Base-by-base conservation (phyloP, 2,888 invertebrate genomes). In the Theretra japonica region DNA sequence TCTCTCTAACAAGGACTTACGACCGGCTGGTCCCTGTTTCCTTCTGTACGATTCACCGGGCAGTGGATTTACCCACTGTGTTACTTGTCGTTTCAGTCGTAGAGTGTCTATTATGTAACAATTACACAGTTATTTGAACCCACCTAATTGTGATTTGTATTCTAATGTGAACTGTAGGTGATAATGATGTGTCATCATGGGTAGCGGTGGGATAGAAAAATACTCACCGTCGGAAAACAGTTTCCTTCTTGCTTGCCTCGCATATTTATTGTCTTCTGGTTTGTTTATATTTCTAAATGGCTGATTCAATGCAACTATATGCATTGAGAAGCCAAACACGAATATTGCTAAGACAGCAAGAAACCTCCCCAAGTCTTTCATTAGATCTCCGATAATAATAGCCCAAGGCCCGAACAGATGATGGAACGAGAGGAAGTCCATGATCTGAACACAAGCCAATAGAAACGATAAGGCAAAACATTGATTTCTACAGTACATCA, bases 321-420 rank as follows among this genome's bases (percentile, higher is more conserved):
- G 98, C 96, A 99, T 98, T 1, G 99, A 99, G 92, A 99, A 99
- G 74, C 99, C 99, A 83, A 99, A 97, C 80, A 99, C 98, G 93
- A 99, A 99, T 89, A 99, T 99, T 50, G 98, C 97, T 86, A 99
- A 94, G 30, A 99, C 99, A 68, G 99, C 99, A 76, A 99, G 96
- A 91, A 99, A 99, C 86, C 99, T 95, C n/a, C 98, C 98, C 80
- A 99, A 95, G 90, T 99, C 99, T 89, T 98, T 98, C 96, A 98
- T 97, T 72, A 98, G 95, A 90, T 98, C 98, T 28, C 99, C 98
- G 85, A 99, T 99, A 89, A 99, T 99, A 87, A 99, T 99, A 50
- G 99, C 99, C 99, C 99, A 99, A 0, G 99, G 99, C 68, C 99
- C 99, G 88, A 99, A 99, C 25, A 99, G 95, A 92, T 99, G 99